Percentiles rank a stretch among this genome's conserved stretches.
Conservation (phyloP, 2,113 vertebrate genomes). For the Athene noctua region DNA sequence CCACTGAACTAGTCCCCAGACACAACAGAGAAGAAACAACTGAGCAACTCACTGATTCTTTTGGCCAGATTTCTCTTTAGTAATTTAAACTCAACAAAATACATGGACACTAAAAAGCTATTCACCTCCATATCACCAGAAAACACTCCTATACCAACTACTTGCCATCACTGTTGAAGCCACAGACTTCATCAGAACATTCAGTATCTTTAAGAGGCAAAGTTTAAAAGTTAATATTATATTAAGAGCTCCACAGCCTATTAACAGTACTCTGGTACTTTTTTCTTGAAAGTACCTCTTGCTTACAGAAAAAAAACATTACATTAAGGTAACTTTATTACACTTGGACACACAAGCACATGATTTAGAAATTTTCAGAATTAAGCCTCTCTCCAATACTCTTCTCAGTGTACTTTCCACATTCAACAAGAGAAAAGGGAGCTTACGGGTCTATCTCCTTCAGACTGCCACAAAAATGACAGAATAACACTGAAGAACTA, state of each 20-base stretch:
- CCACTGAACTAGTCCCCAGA: background rate
- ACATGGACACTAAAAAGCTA: fast-evolving
- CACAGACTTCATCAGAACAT: background rate
- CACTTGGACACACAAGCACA: background rate
- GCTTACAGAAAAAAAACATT: background rate
- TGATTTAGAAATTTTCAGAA: background rate
- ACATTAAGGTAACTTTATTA: background rate
- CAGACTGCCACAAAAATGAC: background rate
- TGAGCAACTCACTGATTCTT: background rate
- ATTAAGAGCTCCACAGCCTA: background rate
- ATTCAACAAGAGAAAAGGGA: background rate
- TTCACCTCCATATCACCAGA: background rate
- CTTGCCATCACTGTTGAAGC: background rate
- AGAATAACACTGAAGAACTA: background rate
- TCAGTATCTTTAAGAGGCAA: background rate
- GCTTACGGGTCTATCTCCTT: background rate
- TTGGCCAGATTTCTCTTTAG: background rate
- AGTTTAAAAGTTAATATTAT: background rate
- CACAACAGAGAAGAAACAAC: background rate
- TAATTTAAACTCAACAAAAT: background rate
- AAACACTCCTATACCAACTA: background rate
- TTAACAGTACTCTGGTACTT: background rate
- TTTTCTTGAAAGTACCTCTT: background rate
- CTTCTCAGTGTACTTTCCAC: background rate
- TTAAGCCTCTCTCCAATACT: background rate